A percentile compares a stretch with the other conserved stretches of the same genome.
These are phyloP conservation scores for Trinectes maculatus DNA, from an alignment of 2,113 vertebrate species.

Conservation along the genomic window DNA sequence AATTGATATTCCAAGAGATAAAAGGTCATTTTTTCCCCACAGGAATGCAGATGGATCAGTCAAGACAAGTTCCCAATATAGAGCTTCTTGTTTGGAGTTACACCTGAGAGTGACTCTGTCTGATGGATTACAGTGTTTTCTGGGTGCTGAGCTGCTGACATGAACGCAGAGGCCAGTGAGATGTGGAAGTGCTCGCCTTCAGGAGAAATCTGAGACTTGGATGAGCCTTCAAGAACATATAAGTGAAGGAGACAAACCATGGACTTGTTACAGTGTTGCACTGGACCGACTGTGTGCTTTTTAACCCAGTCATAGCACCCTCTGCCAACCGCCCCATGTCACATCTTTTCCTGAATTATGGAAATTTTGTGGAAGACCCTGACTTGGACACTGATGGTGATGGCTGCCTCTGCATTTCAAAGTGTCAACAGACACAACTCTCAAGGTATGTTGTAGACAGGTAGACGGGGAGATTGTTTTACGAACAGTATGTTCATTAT, in stretches of 20 bases:
- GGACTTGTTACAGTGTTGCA: conserved; percentile 88
- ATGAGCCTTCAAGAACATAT: conserved; percentile 54
- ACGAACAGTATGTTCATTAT: background rate
- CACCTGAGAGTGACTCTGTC: conserved; percentile 79
- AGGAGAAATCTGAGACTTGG: conserved; percentile 76
- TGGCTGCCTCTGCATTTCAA: conserved; percentile 93
- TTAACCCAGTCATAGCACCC: conserved; percentile 87
- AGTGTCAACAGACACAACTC: conserved; percentile 90
- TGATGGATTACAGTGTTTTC: conserved; percentile 77
- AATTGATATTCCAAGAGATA: background rate
- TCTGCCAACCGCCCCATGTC: conserved; percentile 79
- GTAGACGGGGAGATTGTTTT: background rate
- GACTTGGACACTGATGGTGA: conserved; percentile 96
- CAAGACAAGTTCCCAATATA: conserved; percentile 82
- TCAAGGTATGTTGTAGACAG: conserved; percentile 85
- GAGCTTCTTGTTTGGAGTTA: conserved; percentile 79
- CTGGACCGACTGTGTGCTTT: conserved; percentile 83
- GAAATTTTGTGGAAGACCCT: conserved; percentile 99
- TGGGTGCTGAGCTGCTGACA: conserved; percentile 84
- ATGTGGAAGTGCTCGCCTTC: conserved; percentile 79
- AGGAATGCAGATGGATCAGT: conserved; percentile 88
- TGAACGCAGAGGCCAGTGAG: conserved; percentile 82
- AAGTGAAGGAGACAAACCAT: conserved; percentile 76
- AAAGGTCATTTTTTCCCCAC: conserved; percentile 49
- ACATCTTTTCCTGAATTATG: conserved; percentile 92